phyloP scores from a whole-genome alignment of 2,797 vertebrate species.

The Myotis vivesi region DNA sequence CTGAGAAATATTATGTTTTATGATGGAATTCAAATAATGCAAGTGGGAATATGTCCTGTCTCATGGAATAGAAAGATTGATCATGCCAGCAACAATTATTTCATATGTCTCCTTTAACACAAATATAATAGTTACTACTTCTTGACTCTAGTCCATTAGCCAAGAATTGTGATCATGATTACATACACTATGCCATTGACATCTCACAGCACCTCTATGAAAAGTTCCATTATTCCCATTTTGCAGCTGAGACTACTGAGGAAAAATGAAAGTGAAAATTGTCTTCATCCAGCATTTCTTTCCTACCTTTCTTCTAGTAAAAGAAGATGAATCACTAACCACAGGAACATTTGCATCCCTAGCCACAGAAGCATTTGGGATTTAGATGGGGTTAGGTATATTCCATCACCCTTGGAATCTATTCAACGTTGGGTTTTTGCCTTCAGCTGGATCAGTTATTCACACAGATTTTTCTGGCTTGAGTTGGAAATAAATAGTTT shows the following conservation, averaged over 20 bases:
- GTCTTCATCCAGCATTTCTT: neutral
- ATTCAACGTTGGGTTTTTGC: neutral
- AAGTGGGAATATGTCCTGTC: neutral
- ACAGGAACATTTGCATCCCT: neutral
- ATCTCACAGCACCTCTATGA: neutral
- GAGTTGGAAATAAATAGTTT: neutral
- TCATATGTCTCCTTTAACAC: neutral
- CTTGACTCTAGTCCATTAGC: neutral
- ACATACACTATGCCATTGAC: no score
- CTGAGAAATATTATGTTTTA: neutral
- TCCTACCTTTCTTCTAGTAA: neutral
- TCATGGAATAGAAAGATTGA: neutral
- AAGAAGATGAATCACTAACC: neutral
- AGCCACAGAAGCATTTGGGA: neutral
- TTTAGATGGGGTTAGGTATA: neutral
- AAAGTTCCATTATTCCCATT: neutral
- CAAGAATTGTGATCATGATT: neutral
- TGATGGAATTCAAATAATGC: neutral
- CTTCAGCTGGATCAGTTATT: neutral
- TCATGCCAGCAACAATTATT: neutral
- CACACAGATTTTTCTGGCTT: neutral
- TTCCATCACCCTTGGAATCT: neutral
- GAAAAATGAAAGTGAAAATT: neutral
- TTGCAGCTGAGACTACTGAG: neutral
- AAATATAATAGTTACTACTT: neutral